Base-by-base conservation (phyloP, 2,113 vertebrate species). In the Mormyrus lacerda region DNA sequence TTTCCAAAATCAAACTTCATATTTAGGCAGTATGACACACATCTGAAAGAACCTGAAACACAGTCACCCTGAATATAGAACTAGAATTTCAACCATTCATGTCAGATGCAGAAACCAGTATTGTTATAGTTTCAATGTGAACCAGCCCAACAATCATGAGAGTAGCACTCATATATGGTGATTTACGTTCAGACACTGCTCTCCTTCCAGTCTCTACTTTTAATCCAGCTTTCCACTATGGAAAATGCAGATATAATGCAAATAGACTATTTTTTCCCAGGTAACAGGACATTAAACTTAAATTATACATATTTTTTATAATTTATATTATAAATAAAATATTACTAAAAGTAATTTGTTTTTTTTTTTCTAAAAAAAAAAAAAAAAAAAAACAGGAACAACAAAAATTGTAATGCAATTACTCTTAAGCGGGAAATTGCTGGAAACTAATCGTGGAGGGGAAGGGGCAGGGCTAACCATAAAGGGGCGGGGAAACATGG, bases 401-500 rank as follows among this genome's bases (percentile, higher is more conserved):
- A 65, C 24, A 65, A 65, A 65, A 65, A 27, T 27, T 15, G 3
- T 55, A 3, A 5, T 65, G 24, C 61, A 65, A 65, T 65, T 65
- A 65, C 53, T 55, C 15, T 9, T 65, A 24, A 65, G n/a, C 61
- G 27, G 61, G n/a, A n/a, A 61, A 65, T 11, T 65, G n/a, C n/a
- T 27, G 17, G 55, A 1, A 1, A 58, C 3, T 21, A 3, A 24
- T 42, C n/a, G 4, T 9, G 61, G 55, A 21, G 31, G 35, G 15
- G 61, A 42, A 50, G 45, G 13, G 8, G 39, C 10, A 45, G 17
- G 85, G 45, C 39, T 89, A 86, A 90, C 93, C 92, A 92, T 92
- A 89, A 94, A 93, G 53, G 93, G 93, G 1, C 87, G 89, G 2
- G 93, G 93, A 73, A 94, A 94, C 35, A 94, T 92, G 87, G 45